These are phyloP conservation scores for Lycocorax pyrrhopterus DNA, from an alignment of 2,113 vertebrate genomes.

Conservation along the genomic window DNA sequence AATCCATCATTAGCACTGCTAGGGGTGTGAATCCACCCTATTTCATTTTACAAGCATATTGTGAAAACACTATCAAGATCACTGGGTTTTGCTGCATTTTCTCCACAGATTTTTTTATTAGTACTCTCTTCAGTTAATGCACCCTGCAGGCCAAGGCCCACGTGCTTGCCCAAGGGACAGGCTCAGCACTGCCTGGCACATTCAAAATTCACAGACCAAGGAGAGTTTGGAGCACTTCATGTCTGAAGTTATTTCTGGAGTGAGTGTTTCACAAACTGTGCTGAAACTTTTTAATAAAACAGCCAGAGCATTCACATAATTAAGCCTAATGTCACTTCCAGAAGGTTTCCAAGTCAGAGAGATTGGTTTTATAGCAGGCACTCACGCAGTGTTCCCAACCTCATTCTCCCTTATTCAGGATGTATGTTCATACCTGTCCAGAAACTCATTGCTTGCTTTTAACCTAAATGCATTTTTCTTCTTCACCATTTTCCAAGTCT, in stretches of 20 bases:
- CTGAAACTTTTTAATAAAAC: background rate
- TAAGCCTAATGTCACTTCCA: background rate
- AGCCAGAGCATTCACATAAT: background rate
- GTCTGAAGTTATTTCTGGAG: background rate
- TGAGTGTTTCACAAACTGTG: background rate
- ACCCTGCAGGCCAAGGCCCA: background rate
- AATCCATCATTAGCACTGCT: background rate
- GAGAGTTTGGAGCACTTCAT: background rate
- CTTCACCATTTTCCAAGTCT: background rate
- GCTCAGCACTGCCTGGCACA: background rate
- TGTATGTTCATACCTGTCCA: background rate
- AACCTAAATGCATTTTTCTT: conserved; percentile 23
- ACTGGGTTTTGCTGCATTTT: background rate
- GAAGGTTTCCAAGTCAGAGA: background rate
- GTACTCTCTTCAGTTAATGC: background rate
- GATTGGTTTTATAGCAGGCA: background rate
- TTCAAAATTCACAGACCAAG: background rate
- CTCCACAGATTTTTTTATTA: background rate
- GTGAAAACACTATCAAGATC: background rate
- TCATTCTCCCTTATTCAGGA: background rate
- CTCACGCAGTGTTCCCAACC: background rate
- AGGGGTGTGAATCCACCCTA: background rate
- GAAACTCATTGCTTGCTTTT: conserved; percentile 25
- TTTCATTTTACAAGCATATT: background rate
- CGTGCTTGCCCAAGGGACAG: accelerated